Percentiles rank a stretch among this genome's conserved stretches.
phyloP scores from a whole-genome alignment of 2,888 invertebrate genomes.

The Dryomyza anilis region DNA sequence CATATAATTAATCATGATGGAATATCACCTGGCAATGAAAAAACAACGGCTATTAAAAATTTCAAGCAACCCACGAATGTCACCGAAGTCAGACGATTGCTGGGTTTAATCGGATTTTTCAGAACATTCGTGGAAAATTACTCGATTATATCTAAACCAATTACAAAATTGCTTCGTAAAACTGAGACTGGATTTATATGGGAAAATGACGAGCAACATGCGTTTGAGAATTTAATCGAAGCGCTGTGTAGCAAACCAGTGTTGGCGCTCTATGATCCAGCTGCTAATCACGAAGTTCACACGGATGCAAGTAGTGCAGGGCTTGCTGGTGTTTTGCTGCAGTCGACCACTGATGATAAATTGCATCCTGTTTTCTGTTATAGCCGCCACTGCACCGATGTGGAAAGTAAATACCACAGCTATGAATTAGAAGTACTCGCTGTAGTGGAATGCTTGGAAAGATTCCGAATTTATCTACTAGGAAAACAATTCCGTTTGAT shows the following conservation, averaged over 20 bases:
- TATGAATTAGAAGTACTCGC: conserved; percentile 44
- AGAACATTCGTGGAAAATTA: conserved; percentile 31
- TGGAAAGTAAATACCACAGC: background rate
- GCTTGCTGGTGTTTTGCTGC: background rate
- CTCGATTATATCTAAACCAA: conserved; percentile 23
- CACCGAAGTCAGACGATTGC: conserved; percentile 29
- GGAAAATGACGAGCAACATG: conserved; percentile 10
- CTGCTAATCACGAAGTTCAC: conserved; percentile 15
- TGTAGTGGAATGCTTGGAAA: conserved; percentile 47
- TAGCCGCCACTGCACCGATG: background rate
- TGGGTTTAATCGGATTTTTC: conserved; percentile 33
- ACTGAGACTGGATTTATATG: conserved; percentile 16
- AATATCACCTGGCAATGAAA: conserved; percentile 30
- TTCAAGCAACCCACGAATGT: conserved; percentile 29
- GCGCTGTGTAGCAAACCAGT: background rate
- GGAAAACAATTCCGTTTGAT: conserved; percentile 36
- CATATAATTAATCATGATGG: conserved; percentile 33
- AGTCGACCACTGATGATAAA: background rate
- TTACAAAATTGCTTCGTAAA: conserved; percentile 14
- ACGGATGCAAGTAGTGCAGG: background rate
- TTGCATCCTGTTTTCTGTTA: background rate
- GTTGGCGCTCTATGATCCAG: background rate
- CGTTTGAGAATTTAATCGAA: conserved; percentile 20
- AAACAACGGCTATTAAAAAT: conserved; percentile 29
- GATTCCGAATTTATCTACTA: conserved; percentile 49